Evolutionary conservation across 1,140 invertebrate genomes (phyloP), one percentile per base, ranked within the genome.

Genomic region (Frieseomelitta varia): DNA sequence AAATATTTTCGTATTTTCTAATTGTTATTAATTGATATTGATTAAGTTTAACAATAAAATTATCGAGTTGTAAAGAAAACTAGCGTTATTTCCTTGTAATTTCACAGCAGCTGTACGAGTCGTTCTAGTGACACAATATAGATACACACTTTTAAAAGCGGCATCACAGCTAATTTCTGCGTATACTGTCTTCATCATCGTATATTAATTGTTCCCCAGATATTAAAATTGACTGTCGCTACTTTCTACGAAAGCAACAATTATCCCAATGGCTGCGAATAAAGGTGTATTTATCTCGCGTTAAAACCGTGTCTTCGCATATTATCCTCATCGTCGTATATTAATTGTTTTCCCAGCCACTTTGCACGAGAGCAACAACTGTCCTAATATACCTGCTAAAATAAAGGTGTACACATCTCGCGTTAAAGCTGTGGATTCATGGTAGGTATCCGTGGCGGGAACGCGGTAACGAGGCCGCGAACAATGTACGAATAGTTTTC

Each of bases 401-500:
- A 34, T 3, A 4, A 72, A 58, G 55, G 55, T 67, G 71, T 74
- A 30, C 24, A 30, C 67, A 30, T 14, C 30, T 74, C 30, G 30
- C 39, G 30, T 75, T 75, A 81, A 17, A n/a, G 11, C 51, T 1
- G 4, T 4, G 34, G 53, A 61, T 71, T 17, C 10, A 21, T 24
- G 56, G 56, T 24, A 21, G 21, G 10, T 76, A 75, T 55, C 34
- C 63, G 63, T 55, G 3, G 21, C 24, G 11, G 63, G 72, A 24
- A 47, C 39, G 63, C 39, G 63, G 63, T 58, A 82, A 82, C 63
- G 72, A 75, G 75, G 47, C 24, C 67, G 75, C 47, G 56, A 71
- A 84, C 81, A 79, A 84, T 78, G 81, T 72, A 55, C 39, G 67
- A 71, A 71, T 83, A 79, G 63, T 84, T 84, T 84, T 72, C 65